These are phyloP conservation scores for Trachymyrmex cornetzi DNA, from an alignment of 1,140 invertebrate genomes.

Conservation along the genomic window DNA sequence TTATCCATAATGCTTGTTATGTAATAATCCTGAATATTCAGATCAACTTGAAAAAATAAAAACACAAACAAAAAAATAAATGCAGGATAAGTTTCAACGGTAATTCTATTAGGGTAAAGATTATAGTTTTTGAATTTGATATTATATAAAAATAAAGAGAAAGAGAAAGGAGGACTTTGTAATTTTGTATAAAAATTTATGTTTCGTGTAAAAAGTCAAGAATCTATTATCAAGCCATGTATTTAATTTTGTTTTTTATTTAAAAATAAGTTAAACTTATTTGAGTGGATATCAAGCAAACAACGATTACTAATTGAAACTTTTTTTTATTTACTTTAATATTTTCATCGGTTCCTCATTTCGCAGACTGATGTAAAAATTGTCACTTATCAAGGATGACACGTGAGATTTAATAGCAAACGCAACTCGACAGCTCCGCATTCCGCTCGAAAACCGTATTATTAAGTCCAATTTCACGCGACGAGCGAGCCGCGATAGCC, in stretches of 20 bases:
- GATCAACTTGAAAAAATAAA: background rate
- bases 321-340: background rate
- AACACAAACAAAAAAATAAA: background rate
- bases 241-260: background rate
- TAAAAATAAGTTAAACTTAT: background rate
- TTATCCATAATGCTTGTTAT: background rate
- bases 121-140: background rate
- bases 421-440: constrained; percentile 25
- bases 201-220: background rate
- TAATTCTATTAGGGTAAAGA: background rate
- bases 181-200: background rate
- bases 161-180: no score
- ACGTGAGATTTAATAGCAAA: constrained; percentile 5
- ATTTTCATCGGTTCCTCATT: background rate
- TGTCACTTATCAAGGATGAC: background rate
- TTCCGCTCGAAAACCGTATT: constrained; percentile 50
- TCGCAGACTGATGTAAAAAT: background rate
- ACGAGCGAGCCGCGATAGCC: constrained; percentile 43
- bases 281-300: background rate
- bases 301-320: background rate
- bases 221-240: background rate
- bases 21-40: constrained; percentile 7
- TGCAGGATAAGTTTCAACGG: background rate
- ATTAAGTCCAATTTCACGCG: constrained; percentile 60
- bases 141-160: background rate